Conservation (phyloP, 2,113 vertebrate genomes). For the Daubentonia madagascariensis region DNA sequence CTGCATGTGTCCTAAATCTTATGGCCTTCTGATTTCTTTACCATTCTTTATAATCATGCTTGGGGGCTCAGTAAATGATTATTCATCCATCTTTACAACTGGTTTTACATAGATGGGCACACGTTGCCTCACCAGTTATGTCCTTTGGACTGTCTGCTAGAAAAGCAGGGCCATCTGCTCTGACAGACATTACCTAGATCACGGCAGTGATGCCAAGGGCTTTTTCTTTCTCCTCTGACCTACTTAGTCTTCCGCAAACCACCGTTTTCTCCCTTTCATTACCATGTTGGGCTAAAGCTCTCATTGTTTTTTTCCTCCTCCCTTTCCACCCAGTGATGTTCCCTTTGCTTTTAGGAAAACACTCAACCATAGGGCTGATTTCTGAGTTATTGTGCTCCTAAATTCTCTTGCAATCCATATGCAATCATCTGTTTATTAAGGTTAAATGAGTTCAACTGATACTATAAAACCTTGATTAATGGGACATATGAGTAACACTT, state of each 20-base stretch:
- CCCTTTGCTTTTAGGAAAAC: background rate
- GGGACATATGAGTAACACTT: constrained; percentile 48
- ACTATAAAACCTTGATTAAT: constrained; percentile 69
- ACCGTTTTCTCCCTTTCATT: background rate
- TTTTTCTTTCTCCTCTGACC: constrained; percentile 60
- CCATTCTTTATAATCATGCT: background rate
- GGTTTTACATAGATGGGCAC: background rate
- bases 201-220: background rate
- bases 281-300: background rate
- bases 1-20: background rate
- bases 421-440: constrained; percentile 69
- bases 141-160: constrained; percentile 39
- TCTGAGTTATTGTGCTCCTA: constrained; percentile 49
- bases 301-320: background rate
- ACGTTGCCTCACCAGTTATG: background rate
- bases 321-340: background rate
- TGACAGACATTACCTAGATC: constrained; percentile 54
- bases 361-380: background rate
- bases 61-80: background rate
- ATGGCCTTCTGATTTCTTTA: background rate
- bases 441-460: constrained; percentile 70
- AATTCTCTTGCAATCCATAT: constrained; percentile 35
- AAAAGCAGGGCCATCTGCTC: constrained; percentile 64
- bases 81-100: background rate
- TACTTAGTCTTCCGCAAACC: constrained; percentile 42